Evolutionary conservation across 1,140 invertebrate species (phyloP).

Genomic region (Hyles vespertilio): DNA sequence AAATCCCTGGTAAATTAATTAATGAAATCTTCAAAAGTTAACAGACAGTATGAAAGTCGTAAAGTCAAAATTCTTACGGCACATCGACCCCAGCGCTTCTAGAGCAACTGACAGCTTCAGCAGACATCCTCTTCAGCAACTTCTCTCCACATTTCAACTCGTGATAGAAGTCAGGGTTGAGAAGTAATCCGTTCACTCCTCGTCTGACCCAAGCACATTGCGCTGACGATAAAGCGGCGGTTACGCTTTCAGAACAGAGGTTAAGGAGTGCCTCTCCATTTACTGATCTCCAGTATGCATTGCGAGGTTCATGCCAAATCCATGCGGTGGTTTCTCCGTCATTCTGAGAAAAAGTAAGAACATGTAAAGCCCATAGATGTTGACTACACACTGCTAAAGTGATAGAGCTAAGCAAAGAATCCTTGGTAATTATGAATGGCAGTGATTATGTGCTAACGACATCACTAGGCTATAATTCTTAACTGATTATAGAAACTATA

Average conservation of each 20-base stretch:
- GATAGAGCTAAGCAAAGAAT: too few species aligned
- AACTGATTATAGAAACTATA: too few species aligned
- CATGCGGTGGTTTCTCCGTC: slow-evolving; percentile 26
- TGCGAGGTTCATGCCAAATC: slow-evolving; percentile 43
- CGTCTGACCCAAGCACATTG: slow-evolving; percentile 54
- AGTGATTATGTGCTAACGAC: too few species aligned
- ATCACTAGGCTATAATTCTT: too few species aligned
- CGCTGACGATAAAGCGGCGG: slow-evolving; percentile 34
- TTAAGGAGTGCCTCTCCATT: slow-evolving; percentile 50
- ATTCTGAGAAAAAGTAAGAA: slow-evolving; percentile 2
- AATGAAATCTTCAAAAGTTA: too few species aligned
- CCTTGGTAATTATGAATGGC: too few species aligned
- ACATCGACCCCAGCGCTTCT: slow-evolving; percentile 38
- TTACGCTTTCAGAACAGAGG: slow-evolving; percentile 44
- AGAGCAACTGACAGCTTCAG: slow-evolving; percentile 42
- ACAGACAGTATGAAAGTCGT: too few species aligned
- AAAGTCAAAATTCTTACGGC: slow-evolving; percentile 39
- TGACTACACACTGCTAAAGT: too few species aligned
- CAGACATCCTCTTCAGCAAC: slow-evolving; percentile 41
- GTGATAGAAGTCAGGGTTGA: slow-evolving; percentile 40
- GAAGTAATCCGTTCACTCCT: slow-evolving; percentile 45
- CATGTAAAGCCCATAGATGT: too few species aligned
- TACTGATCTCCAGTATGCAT: slow-evolving; percentile 33
- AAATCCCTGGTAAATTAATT: too few species aligned
- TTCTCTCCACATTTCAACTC: slow-evolving; percentile 40